Evolutionary conservation across 2,113 vertebrate species (phyloP).

Genomic region (Oncorhynchus keta): DNA sequence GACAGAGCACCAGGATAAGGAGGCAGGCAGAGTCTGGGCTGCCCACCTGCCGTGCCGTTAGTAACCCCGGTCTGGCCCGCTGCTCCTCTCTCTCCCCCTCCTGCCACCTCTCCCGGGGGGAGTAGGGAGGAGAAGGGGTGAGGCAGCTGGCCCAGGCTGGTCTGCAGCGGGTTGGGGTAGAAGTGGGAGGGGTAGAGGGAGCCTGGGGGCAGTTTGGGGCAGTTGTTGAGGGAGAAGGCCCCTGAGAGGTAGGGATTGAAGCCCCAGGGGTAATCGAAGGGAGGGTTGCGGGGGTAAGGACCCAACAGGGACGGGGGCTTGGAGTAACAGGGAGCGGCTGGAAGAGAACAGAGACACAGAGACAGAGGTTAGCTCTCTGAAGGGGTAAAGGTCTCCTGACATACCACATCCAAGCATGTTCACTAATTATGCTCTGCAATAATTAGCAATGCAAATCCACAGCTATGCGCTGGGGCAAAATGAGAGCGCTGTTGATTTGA

Average conservation of each 20-base stretch:
- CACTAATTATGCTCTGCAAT: slow-evolving; percentile 59
- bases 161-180: slow-evolving; percentile 84
- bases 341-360: slow-evolving; percentile 51
- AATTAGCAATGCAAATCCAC: slow-evolving; percentile 70
- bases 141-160: slow-evolving; percentile 81
- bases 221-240: slow-evolving; percentile 84
- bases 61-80: slow-evolving; percentile 67
- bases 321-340: slow-evolving; percentile 83
- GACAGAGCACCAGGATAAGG: slow-evolving; percentile 65
- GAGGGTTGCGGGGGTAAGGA: slow-evolving; percentile 79
- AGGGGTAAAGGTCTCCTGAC: slow-evolving; percentile 66
- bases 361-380: slow-evolving; percentile 52
- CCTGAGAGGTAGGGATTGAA: slow-evolving; percentile 87
- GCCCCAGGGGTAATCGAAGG: slow-evolving; percentile 90
- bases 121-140: slow-evolving; percentile 77
- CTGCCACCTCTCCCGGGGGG: slow-evolving; percentile 65
- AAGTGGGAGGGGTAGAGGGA: slow-evolving; percentile 88
- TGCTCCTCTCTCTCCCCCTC: slow-evolving; percentile 59
- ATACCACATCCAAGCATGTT: slow-evolving; percentile 67
- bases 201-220: slow-evolving; percentile 84
- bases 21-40: slow-evolving; percentile 66
- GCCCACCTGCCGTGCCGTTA: slow-evolving; percentile 66
- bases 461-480: slow-evolving; percentile 38
- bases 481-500: slow-evolving; percentile 41
- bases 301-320: slow-evolving; percentile 86